phyloP scores from a whole-genome alignment of 2,797 vertebrate species.

The Bradypodion pumilum region DNA sequence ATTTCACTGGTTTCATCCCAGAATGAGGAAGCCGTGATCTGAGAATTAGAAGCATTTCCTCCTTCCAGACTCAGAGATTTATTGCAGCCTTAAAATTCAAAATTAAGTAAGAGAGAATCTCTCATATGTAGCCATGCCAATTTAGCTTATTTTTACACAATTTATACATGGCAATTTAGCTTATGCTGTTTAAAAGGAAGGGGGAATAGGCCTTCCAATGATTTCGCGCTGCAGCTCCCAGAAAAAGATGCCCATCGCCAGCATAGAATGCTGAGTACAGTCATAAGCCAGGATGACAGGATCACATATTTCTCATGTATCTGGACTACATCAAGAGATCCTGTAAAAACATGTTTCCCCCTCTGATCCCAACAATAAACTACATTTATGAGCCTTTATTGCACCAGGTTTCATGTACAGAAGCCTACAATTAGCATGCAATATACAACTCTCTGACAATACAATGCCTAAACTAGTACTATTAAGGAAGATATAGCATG shows the following conservation, averaged over 20 bases:
- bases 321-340: neutral
- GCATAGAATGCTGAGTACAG: conserved; percentile 26
- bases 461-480: neutral
- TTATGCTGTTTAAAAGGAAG: conserved; percentile 16
- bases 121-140: conserved; percentile 52
- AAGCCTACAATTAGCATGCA: neutral
- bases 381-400: neutral
- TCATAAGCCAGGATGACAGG: neutral
- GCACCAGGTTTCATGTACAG: neutral
- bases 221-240: too few relatives aligned
- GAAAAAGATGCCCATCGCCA: neutral
- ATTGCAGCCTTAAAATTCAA: conserved; percentile 74
- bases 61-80: conserved; percentile 73
- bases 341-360: neutral
- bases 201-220: too few relatives aligned
- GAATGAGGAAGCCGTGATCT: conserved; percentile 76
- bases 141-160: conserved; percentile 61
- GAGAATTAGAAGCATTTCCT: conserved; percentile 62
- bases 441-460: neutral
- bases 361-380: too few relatives aligned
- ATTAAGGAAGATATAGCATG: neutral
- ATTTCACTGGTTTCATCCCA: conserved; percentile 71
- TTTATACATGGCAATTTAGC: conserved; percentile 58
- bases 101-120: conserved; percentile 52
- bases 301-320: neutral